Base-by-base conservation (phyloP, 2,797 vertebrate genomes). In the Pygocentrus nattereri region DNA sequence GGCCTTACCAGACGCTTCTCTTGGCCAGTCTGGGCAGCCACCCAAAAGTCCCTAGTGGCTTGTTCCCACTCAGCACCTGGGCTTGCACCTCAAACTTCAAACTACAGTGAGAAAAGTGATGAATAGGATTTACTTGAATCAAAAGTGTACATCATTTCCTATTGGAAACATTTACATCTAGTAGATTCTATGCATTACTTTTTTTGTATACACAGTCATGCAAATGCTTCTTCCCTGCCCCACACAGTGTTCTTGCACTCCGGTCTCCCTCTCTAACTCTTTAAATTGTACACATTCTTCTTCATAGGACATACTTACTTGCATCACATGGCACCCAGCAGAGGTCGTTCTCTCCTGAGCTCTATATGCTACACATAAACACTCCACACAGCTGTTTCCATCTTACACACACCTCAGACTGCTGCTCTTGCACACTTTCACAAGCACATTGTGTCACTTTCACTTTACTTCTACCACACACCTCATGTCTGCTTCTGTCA, bases 51-150 rank as follows among this genome's bases (percentile, higher is more conserved):
- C 74, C 12, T 25, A 62, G 47, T 79, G 76, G 83, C 38, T 44
- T 89, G 82, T 87, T 90, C 79, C 54, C 87, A 88, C 87, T 91
- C 87, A 83, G 74, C 90, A 88, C 85, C 89, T 90, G 85, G 86
- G 67, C 13, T 38, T 70, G 74, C 78, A 80, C 84, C 84, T 84
- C 71, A 71, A 72, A 79, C 62, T 74, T 78, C 34, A 38, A 34
- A 23, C 74, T 78, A 16, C 12, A 62, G 27, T 30, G 10, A n/a
- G 27, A 27, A 11, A 59, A 59, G 25, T 13, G 27, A 59, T 25
- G 23, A 23, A 59, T 15, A 12, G n/a, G 27, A 59, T 25, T 59
- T 13, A 12, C 52, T 44, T 44, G 41, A 10, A 44, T 44, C 41
- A 44, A 44, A 44, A 44, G 11, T 10, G 2, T 44, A 56, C 52